Percentiles rank a stretch among this genome's conserved stretches.
Evolutionary conservation across 2,113 vertebrate species (phyloP).

Genomic region (Solenodon paradoxus): DNA sequence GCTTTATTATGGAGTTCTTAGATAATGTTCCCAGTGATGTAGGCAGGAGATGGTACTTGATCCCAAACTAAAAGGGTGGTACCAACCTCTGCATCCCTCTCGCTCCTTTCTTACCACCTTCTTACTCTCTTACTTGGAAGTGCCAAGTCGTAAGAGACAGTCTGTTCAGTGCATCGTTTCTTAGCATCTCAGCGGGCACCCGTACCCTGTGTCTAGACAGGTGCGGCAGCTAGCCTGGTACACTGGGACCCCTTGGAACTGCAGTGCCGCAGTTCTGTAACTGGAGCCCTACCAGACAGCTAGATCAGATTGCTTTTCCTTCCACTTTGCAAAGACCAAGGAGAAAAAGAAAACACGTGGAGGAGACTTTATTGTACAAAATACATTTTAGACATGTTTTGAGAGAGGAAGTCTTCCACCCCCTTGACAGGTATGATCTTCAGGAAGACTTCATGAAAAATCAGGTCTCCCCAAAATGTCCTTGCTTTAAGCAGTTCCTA

Average conservation of each 20-base stretch:
- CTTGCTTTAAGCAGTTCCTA: background rate
- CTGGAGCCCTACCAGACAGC: background rate
- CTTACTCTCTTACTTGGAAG: background rate
- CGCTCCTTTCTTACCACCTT: background rate
- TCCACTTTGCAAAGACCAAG: background rate
- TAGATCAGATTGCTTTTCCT: background rate
- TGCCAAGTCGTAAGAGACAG: background rate
- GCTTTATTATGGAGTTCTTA: constrained; percentile 21
- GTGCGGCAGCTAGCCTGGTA: background rate
- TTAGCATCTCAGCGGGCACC: background rate
- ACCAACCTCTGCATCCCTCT: background rate
- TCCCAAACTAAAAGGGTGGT: background rate
- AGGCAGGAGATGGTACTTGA: background rate
- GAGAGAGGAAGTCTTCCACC: background rate
- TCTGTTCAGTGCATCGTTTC: background rate
- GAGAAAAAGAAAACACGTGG: background rate
- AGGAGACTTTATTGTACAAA: background rate
- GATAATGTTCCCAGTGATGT: background rate
- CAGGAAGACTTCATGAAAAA: constrained; percentile 9
- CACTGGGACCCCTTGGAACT: background rate
- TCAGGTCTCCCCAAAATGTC: background rate
- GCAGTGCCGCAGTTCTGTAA: background rate
- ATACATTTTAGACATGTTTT: background rate
- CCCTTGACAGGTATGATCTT: background rate
- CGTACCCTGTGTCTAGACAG: background rate